Base-by-base conservation (phyloP, 2,113 vertebrate genomes). In the Hippopotamus amphibius region DNA sequence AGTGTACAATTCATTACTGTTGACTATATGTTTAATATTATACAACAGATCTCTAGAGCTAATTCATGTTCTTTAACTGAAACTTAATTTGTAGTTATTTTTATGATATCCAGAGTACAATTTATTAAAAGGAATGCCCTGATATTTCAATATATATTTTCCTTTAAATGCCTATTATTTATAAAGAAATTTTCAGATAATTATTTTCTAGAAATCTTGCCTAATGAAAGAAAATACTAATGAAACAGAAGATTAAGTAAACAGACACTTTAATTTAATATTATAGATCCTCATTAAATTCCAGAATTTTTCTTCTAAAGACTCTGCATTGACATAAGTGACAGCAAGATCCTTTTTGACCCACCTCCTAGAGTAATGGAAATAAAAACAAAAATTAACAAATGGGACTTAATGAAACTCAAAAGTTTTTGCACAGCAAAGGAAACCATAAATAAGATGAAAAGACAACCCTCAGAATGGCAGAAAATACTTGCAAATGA, bases 231-330 rank as follows among this genome's bases (percentile, higher is more conserved):
- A 89, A 82, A 86, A 90, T 33, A 26, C 6, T 83, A 92, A 79
- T 88, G 63, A 85, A 96, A 94, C 13, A 74, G 50, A 88, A 65
- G 26, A 50, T 65, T 74, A 95, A 57, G 61, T 83, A 80, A 72
- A 87, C 8, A 81, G n/a, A 77, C 6, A 68, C 87, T 87, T 71
- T 59, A 93, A 86, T 63, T 90, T 91, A 83, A 85, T 87, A 84
- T 88, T 95, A 15, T 48, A 24, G 13, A 90, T 90, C 50, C 41
- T 82, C 33, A 94, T 95, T 95, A 90, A 46, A 53, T 59, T 96
- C 33, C 37, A 94, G 21, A 84, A 90, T 69, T 76, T 95, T 96
- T 92, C 61, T 96, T 80, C 90, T 92, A 57, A 84, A 72, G 68
- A 88, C 6, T 83, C 69, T 91, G 41, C 61, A 79, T 92, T 37